Evolutionary conservation across 2,797 vertebrate genomes (phyloP).

Genomic region (Mormyrops attenuatus): DNA sequence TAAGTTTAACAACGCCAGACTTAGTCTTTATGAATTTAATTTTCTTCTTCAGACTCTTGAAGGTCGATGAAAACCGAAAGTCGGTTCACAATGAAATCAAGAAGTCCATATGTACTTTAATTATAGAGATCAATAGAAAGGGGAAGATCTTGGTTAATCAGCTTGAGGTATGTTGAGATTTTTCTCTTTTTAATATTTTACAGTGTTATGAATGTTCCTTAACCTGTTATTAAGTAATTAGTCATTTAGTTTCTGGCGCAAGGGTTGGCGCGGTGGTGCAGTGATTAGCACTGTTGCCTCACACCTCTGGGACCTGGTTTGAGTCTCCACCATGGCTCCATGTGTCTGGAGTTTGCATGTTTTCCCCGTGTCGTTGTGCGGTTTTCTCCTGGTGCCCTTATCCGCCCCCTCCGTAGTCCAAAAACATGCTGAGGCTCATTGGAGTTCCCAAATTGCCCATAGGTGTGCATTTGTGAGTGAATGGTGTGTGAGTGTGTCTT

Average conservation of each 20-base stretch:
- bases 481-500: neutral
- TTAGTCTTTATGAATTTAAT: neutral
- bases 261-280: neutral
- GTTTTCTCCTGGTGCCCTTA: neutral
- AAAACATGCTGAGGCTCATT: neutral
- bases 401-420: neutral
- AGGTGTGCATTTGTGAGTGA: neutral
- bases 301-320: neutral
- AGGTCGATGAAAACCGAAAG: conserved; percentile 95
- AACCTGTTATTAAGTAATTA: neutral
- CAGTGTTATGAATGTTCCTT: neutral
- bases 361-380: neutral
- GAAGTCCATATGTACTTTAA: conserved; percentile 92
- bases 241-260: neutral
- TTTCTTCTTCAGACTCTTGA: conserved; percentile 71
- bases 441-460: neutral
- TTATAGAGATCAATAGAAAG: conserved; percentile 97
- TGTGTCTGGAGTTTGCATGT: neutral
- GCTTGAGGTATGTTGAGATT: conserved; percentile 71
- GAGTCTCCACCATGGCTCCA: neutral
- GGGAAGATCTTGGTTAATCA: conserved; percentile 94
- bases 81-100: conserved; percentile 94
- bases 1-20: neutral
- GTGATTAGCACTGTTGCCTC: neutral
- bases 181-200: neutral